A percentile compares a stretch with the other conserved stretches of the same genome.
Conservation (phyloP, 2,888 invertebrate genomes). For the Trypoxylon attenuatum region DNA sequence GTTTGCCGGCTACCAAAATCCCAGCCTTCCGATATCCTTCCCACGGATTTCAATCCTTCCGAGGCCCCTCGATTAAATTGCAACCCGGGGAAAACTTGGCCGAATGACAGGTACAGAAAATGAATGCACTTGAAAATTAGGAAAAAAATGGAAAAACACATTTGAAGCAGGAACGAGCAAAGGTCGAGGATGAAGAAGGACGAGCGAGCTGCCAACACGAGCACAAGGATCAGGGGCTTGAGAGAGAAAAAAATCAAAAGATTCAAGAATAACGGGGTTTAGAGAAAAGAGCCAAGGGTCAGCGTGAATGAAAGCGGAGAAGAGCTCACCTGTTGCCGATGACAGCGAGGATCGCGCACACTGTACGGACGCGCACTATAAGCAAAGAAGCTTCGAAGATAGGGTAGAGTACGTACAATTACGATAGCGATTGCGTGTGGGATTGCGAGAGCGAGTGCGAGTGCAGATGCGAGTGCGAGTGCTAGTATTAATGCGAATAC, state of each 20-base stretch:
- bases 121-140: too few relatives aligned
- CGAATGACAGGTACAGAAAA: too few relatives aligned
- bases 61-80: too few relatives aligned
- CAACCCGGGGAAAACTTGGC: too few relatives aligned
- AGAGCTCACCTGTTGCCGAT: constrained; percentile 55
- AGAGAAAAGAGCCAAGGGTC: neutral
- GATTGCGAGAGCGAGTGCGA: constrained; percentile 29
- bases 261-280: too few relatives aligned
- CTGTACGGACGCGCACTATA: constrained; percentile 15
- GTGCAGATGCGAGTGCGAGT: constrained; percentile 29
- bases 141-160: too few relatives aligned
- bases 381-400: constrained; percentile 24
- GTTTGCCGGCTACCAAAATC: too few relatives aligned
- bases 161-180: neutral
- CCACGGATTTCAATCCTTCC: too few relatives aligned
- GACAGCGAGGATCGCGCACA: constrained; percentile 32
- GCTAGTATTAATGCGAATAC: too few relatives aligned
- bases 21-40: too few relatives aligned
- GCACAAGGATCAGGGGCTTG: neutral
- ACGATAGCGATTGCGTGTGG: constrained; percentile 27
- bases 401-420: constrained; percentile 25
- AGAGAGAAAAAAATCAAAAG: neutral
- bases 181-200: neutral
- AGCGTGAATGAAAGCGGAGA: neutral
- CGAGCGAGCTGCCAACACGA: neutral